phyloP scores from a whole-genome alignment of 2,888 invertebrate species.

The Chrysomela aeneicollis region DNA sequence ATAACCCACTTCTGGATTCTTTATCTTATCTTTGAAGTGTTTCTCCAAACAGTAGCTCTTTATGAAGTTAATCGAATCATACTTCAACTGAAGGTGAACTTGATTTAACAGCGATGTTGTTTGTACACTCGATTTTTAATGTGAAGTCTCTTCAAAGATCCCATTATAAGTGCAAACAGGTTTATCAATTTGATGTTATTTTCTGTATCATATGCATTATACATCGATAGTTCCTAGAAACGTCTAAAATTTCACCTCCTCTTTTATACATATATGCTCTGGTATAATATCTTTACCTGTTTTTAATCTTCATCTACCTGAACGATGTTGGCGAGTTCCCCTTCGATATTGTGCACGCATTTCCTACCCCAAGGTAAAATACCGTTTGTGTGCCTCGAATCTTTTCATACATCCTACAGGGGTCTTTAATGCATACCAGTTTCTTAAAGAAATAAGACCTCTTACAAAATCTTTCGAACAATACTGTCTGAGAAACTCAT shows the following conservation, averaged over 20 bases:
- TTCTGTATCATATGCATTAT: background rate
- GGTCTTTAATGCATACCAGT: conserved; percentile 46
- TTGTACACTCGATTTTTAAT: no score
- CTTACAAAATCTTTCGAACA: conserved; percentile 48
- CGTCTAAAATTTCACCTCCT: background rate
- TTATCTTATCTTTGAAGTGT: no score
- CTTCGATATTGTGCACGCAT: conserved; percentile 40
- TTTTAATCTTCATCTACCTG: conserved; percentile 48
- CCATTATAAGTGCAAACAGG: no score
- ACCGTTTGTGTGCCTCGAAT: conserved; percentile 48
- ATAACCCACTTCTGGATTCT: background rate
- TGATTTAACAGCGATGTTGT: no score
- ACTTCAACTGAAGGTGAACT: no score
- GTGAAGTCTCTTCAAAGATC: no score
- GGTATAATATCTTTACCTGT: conserved; percentile 46
- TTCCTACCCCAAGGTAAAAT: conserved; percentile 50
- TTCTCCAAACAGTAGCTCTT: no score
- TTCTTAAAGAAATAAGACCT: conserved; percentile 44
- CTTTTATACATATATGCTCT: conserved; percentile 3
- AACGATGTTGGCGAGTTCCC: conserved; percentile 44
- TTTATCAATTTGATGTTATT: background rate
- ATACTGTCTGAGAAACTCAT: conserved; percentile 51
- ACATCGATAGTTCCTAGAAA: background rate
- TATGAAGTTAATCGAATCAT: no score
- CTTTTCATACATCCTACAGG: conserved; percentile 48